These are phyloP conservation scores for Dasyurus viverrinus DNA, from an alignment of 2,113 vertebrate species.

Conservation along the genomic window DNA sequence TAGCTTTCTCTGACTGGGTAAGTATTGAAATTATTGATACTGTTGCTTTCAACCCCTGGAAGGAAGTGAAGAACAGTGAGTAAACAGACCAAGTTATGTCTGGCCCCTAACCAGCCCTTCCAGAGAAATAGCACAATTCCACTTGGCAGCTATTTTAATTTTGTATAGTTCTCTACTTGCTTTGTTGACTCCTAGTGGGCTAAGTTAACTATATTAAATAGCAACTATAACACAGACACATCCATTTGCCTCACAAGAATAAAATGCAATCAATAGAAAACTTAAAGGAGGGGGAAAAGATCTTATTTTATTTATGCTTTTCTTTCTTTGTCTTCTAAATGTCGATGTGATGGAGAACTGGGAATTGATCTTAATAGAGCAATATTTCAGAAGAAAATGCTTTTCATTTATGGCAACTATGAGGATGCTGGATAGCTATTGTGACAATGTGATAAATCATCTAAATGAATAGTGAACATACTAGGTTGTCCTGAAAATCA, in stretches of 20 bases:
- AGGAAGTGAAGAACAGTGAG: not conserved
- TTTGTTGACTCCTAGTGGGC: conserved; percentile 53
- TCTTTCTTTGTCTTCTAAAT: conserved; percentile 45
- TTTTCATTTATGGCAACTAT: not conserved
- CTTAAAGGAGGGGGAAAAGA: conserved; percentile 25
- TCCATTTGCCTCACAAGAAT: conserved; percentile 61
- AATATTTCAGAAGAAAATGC: not conserved
- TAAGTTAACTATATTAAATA: conserved; percentile 47
- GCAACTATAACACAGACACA: conserved; percentile 44
- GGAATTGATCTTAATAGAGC: conserved; percentile 31
- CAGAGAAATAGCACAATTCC: conserved; percentile 26
- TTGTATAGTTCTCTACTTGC: conserved; percentile 37
- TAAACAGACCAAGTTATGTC: not conserved
- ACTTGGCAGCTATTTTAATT: conserved; percentile 41
- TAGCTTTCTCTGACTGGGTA: conserved; percentile 25
- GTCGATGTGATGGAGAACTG: not conserved
- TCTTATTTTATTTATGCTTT: conserved; percentile 37
- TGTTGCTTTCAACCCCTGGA: not conserved
- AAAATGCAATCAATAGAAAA: conserved; percentile 59
- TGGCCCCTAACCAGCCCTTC: not conserved
- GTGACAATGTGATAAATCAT: not conserved
- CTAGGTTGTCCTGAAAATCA: not conserved
- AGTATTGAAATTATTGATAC: conserved; percentile 27
- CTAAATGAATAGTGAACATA: not conserved
- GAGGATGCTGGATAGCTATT: not conserved